A percentile compares a stretch with the other conserved stretches of the same genome.
Evolutionary conservation across 2,797 vertebrate species (phyloP).

Genomic region (Tolypeutes matacus): DNA sequence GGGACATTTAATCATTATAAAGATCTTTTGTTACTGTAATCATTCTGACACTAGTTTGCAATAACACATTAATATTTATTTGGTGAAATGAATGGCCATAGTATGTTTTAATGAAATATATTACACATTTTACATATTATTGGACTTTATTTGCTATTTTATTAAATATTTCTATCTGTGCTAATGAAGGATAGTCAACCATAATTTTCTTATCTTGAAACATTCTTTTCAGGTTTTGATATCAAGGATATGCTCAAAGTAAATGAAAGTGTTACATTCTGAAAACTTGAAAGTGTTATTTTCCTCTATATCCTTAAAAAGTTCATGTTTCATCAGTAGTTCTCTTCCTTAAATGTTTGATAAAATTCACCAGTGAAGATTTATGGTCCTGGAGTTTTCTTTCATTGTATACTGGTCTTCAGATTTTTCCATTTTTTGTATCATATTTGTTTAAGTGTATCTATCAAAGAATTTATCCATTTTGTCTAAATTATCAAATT

Average conservation of each 20-base stretch:
- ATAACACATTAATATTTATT: constrained; percentile 8
- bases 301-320: background rate
- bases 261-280: background rate
- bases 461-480: background rate
- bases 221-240: background rate
- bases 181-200: background rate
- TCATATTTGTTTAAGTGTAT: background rate
- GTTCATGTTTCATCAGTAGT: background rate
- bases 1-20: background rate
- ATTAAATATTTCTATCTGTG: background rate
- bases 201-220: constrained; percentile 6
- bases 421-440: background rate
- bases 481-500: constrained; percentile 51
- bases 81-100: background rate
- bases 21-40: background rate
- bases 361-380: background rate
- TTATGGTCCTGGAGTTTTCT: background rate
- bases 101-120: background rate
- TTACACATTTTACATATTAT: background rate
- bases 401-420: background rate
- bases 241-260: constrained; percentile 17
- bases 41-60: background rate
- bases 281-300: background rate
- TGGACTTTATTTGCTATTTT: background rate
- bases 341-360: constrained; percentile 8